Evolutionary conservation across 1,140 invertebrate genomes (phyloP), one percentile per base, ranked within the genome.

Genomic region (Drosophila ironensis): DNA sequence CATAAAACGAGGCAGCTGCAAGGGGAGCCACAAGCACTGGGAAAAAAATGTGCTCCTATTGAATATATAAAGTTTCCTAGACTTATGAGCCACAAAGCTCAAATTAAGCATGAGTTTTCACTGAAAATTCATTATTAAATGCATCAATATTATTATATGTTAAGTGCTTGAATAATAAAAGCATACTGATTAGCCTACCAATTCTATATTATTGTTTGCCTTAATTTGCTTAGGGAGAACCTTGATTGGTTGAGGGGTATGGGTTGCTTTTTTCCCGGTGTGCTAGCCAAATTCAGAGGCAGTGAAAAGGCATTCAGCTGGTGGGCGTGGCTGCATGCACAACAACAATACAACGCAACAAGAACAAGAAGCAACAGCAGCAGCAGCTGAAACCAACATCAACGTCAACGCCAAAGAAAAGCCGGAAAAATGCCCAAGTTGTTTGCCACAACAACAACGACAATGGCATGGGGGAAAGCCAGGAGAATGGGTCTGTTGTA

Each of bases 391-490:
- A 28, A 33, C 24, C 51, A 64, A 78, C 73, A 76, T 84, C 78
- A 78, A 78, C 80, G 78, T 80, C 74, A 78, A 47, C 72, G 61
- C 60, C 42, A 45, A 84, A 86, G 80, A 80, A 84, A 86, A 86
- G 80, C 74, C 80, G 74, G 78, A 86, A 84, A 84, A 84, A 86
- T 86, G 73, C 50, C 73, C 75, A 80, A 78, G 69, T 64, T 78
- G 63, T 70, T 78, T 82, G 77, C 52, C 69, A 30, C 72, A 54
- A 56, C 52, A 71, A 40, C 20, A 33, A 54, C 11, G 19, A 33
- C 38, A 22, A 40, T 24, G 33, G 6, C 24, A 45, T 40, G 8
- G 7, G 6, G 7, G 8, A 8, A 3, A 22, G 9, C 16, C 11
- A 9, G 11, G 2, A 11, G 9, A 6, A n/a, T n/a, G 22, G 28